Base-by-base conservation (phyloP, 2,888 invertebrate genomes). In the Acholoe squamosa region DNA sequence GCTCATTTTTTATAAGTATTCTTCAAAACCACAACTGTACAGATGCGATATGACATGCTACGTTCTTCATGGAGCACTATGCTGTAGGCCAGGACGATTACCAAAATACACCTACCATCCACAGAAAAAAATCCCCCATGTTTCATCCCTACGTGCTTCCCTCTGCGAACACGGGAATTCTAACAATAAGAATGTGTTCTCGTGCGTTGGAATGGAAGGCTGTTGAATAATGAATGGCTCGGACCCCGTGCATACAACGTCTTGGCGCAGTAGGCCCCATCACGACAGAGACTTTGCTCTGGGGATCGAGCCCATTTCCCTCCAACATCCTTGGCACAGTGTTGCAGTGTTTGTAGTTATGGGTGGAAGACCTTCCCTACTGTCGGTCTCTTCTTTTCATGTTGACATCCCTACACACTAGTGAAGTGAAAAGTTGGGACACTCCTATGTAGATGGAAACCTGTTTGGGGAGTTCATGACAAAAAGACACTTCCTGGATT, bases 131-230 rank as follows among this genome's bases (percentile, higher is more conserved):
- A 10, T 43, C 43, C 10, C 43, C 43, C 43, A 43, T 43, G 43
- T 43, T 43, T 43, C 10, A 43, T 7, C 71, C 1, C 71, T 71
- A n/a, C 71, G 71, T 71, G 71, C 25, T 61, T 19, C 71, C 25
- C 25, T 25, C 14, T 28, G 71, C 28, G 71, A 71, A 71, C 28
- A 71, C 25, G 28, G 71, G 16, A 5, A 25, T 14, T 71, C 28
- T 61, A n/a, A 71, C 71, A 71, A 71, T 71, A 71, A 71, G 71
- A 71, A n/a, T 28, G 71, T 71, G 71, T 71, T 28, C 25, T 25
- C 28, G 71, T 25, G 71, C 71, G 28, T 14, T 71, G 71, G 71
- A 14, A 71, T 71, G 71, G 71, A 71, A 71, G 28, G 25, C 71
- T 71, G 25, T 28, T 71, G 71, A 71, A 71, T 71, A 71, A 71